phyloP scores from a whole-genome alignment of 2,113 vertebrate genomes.

The Campylomormyrus tamandua region DNA sequence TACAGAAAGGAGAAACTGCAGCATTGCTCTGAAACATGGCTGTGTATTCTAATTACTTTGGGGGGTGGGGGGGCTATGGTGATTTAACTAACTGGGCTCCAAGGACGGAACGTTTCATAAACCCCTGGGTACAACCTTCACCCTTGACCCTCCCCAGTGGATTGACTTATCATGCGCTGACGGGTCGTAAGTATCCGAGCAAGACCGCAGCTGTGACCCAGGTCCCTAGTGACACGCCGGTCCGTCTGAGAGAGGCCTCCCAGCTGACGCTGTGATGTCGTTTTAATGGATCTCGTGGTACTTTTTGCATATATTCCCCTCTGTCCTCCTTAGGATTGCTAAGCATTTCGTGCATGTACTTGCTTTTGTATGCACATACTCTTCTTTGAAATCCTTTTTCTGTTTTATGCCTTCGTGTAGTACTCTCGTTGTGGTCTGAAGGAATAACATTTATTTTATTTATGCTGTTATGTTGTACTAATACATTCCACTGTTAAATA shows the following conservation, averaged over 20 bases:
- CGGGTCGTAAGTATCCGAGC: background rate
- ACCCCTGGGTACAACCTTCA: background rate
- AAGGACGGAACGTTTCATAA: background rate
- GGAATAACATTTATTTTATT: background rate
- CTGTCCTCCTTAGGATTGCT: background rate
- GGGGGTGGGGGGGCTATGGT: background rate
- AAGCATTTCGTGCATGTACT: background rate
- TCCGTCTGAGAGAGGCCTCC: background rate
- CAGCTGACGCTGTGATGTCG: background rate
- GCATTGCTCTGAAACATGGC: background rate
- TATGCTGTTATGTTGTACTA: background rate
- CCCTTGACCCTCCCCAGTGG: background rate
- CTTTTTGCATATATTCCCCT: background rate
- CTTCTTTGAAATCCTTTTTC: background rate
- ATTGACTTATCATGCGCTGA: background rate
- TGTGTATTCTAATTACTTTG: background rate
- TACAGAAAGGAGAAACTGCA: background rate
- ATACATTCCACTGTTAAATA: background rate
- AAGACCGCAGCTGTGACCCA: slow-evolving; percentile 17
- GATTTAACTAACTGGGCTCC: background rate
- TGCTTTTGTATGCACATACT: background rate
- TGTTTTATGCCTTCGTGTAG: background rate
- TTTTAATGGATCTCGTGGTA: background rate
- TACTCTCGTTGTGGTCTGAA: background rate
- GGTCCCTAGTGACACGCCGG: slow-evolving; percentile 9